A percentile compares a stretch with the other conserved stretches of the same genome.
Evolutionary conservation across 2,888 invertebrate species (phyloP).

Genomic region (Chromoteleia sp.): DNA sequence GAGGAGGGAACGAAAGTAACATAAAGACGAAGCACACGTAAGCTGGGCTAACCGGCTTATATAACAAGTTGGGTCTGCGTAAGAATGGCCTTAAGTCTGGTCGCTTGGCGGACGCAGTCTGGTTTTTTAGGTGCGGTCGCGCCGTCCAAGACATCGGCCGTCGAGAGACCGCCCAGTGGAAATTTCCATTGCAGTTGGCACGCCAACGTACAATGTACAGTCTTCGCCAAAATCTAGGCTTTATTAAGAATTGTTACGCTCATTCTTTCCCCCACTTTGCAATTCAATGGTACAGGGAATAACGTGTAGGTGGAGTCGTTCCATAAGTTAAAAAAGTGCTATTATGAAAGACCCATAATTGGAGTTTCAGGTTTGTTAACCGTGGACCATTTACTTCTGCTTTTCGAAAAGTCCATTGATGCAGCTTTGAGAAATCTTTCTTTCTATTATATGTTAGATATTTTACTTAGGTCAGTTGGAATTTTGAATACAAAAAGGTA

Average conservation of each 20-base stretch:
- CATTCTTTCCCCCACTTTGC: neutral
- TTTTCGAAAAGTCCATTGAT: too few species aligned
- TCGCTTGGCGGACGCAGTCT: constrained; percentile 74
- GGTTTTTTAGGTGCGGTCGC: constrained; percentile 77
- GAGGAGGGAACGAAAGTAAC: constrained; percentile 67
- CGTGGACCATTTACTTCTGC: too few species aligned
- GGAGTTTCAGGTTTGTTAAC: too few species aligned
- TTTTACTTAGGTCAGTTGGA: too few species aligned
- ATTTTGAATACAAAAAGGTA: too few species aligned
- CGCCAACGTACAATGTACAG: constrained; percentile 79
- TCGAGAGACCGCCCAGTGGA: constrained; percentile 78
- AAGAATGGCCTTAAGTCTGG: constrained; percentile 71
- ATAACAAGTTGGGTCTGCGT: constrained; percentile 68
- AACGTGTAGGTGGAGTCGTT: constrained; percentile 8
- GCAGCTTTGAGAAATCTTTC: too few species aligned
- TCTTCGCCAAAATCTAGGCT: constrained; percentile 75
- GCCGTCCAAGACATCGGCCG: constrained; percentile 76
- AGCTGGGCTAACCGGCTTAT: constrained; percentile 66
- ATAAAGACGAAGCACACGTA: constrained; percentile 66
- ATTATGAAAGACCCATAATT: constrained; percentile 16
- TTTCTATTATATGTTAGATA: too few species aligned
- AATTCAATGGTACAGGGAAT: constrained; percentile 16
- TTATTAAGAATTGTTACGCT: constrained; percentile 4
- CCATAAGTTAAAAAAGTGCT: constrained; percentile 15
- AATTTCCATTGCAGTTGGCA: constrained; percentile 84